phyloP scores from a whole-genome alignment of 2,113 vertebrate species.

The Hystrix cristata region DNA sequence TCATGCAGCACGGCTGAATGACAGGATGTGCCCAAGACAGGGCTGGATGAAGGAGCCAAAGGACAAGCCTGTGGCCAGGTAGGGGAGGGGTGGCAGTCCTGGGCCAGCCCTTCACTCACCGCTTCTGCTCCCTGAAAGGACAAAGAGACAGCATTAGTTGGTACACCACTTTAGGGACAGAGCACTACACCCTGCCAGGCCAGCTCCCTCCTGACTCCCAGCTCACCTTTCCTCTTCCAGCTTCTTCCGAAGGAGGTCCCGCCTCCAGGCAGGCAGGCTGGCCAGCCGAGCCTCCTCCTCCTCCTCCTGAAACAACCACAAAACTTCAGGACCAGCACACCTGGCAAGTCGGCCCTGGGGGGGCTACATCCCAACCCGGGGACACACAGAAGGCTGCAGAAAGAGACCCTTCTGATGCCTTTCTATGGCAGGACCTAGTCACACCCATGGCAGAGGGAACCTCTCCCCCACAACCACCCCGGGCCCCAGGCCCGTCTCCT shows the following conservation, averaged over 20 bases:
- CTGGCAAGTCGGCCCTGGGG: too few species aligned
- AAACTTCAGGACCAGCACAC: background rate
- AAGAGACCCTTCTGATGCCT: background rate
- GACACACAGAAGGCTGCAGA: too few species aligned
- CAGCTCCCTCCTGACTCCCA: background rate
- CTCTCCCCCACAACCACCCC: background rate
- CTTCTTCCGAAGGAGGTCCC: conserved; percentile 98
- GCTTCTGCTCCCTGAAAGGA: conserved; percentile 95
- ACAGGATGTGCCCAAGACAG: background rate
- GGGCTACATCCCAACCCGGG: background rate
- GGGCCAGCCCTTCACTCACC: conserved; percentile 90
- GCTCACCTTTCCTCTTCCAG: conserved; percentile 97
- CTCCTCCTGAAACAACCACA: conserved; percentile 89
- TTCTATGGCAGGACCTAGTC: background rate
- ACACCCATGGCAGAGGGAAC: background rate
- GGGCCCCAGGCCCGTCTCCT: background rate
- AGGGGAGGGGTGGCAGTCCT: background rate
- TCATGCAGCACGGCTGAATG: background rate
- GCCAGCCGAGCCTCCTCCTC: conserved; percentile 94
- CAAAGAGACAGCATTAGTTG: conserved; percentile 38
- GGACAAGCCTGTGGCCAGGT: background rate
- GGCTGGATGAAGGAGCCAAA: background rate
- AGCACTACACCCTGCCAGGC: background rate
- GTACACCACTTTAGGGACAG: background rate
- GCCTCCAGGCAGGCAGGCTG: conserved; percentile 97